Conservation (phyloP, 2,888 invertebrate genomes). For the Cephalotes varians region DNA sequence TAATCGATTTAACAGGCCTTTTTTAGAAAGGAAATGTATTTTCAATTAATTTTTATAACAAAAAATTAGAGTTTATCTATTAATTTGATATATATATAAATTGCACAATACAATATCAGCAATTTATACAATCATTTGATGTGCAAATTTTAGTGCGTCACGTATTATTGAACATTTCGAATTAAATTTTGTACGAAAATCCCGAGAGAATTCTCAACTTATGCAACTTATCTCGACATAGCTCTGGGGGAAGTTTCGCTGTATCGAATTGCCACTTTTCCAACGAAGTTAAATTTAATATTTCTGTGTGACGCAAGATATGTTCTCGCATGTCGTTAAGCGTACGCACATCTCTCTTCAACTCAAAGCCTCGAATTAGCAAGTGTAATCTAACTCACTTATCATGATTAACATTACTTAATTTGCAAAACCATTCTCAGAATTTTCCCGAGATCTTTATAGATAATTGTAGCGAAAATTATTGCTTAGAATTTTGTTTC, state of each 20-base stretch:
- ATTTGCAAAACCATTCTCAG: constrained; percentile 4
- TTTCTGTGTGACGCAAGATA: not conserved
- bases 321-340: not conserved
- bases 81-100: not conserved
- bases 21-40: too few relatives aligned
- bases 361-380: constrained; percentile 17
- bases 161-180: constrained; percentile 25
- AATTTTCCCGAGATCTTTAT: not conserved
- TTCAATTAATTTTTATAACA: not conserved
- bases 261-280: constrained; percentile 8
- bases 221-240: not conserved
- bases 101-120: not conserved
- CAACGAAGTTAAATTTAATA: constrained; percentile 33
- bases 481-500: constrained; percentile 3
- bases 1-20: too few relatives aligned
- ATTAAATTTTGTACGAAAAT: constrained; percentile 27
- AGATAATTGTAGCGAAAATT: not conserved
- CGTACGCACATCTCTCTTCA: not conserved
- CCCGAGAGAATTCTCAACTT: not conserved
- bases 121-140: not conserved
- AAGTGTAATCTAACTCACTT: constrained; percentile 53
- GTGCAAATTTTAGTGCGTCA: not conserved
- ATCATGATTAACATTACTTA: constrained; percentile 55
- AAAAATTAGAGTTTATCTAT: not conserved
- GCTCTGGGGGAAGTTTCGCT: not conserved